Evolutionary conservation across 2,797 vertebrate species (phyloP).

Genomic region (Paramormyrops hopkinsi): DNA sequence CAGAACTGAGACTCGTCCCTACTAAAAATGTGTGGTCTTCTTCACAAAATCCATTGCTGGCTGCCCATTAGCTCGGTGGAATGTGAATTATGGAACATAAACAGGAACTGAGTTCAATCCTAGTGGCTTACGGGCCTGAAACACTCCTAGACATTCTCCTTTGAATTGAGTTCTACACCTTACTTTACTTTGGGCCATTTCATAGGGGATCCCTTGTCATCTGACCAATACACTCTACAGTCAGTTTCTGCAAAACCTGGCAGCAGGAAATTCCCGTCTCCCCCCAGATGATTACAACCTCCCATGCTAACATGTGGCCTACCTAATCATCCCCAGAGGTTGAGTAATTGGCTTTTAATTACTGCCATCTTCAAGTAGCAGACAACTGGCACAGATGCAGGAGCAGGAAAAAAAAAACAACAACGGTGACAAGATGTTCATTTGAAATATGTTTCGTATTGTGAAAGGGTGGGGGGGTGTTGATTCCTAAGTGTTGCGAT

Average conservation of each 20-base stretch:
- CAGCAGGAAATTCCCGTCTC: not conserved
- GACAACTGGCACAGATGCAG: constrained; percentile 54
- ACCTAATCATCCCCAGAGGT: constrained; percentile 55
- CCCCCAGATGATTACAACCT: constrained; percentile 21
- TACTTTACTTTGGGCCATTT: not conserved
- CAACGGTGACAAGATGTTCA: constrained; percentile 34
- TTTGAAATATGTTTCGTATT: constrained; percentile 39
- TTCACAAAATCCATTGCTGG: not conserved
- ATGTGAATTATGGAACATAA: not conserved
- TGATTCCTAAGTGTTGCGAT: constrained; percentile 35
- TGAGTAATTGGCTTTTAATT: constrained; percentile 64
- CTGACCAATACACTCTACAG: not conserved
- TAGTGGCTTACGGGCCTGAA: not conserved
- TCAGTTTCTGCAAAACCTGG: not conserved
- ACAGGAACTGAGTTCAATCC: not conserved
- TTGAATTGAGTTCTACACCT: not conserved
- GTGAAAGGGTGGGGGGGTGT: constrained; percentile 39
- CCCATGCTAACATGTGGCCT: constrained; percentile 36
- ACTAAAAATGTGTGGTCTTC: not conserved
- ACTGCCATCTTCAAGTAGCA: constrained; percentile 54
- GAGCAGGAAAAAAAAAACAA: constrained; percentile 5
- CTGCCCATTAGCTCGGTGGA: not conserved
- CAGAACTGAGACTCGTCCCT: not conserved
- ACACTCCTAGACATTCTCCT: not conserved
- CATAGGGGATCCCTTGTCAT: not conserved